Evolutionary conservation across 2,888 invertebrate species (phyloP).

Genomic region (Polydrusus tereticollis): DNA sequence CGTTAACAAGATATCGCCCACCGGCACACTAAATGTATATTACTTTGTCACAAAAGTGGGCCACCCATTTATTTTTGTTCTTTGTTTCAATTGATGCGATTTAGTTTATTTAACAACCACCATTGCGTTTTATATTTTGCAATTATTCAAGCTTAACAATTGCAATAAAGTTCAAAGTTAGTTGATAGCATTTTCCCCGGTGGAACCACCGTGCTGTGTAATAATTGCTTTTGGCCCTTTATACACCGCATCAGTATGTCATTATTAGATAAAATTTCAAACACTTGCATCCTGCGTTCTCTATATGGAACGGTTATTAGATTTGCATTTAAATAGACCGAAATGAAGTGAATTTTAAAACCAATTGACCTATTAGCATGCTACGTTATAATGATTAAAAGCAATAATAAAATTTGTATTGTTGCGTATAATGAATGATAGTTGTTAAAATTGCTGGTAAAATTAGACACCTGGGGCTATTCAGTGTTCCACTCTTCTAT

Average conservation of each 20-base stretch:
- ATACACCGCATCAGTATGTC: slow-evolving; percentile 6
- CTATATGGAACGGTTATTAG: slow-evolving; percentile 23
- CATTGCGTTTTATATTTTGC: no score
- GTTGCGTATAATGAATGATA: not conserved
- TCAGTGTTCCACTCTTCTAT: no score
- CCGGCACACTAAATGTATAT: no score
- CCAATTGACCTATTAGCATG: slow-evolving; percentile 3
- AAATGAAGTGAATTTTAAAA: slow-evolving; percentile 26
- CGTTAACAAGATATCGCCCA: no score
- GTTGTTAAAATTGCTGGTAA: no score
- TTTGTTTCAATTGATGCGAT: no score
- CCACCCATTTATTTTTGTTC: no score
- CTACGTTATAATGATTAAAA: slow-evolving; percentile 7
- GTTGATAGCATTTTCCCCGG: not conserved
- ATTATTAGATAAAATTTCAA: slow-evolving; percentile 32
- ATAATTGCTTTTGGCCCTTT: slow-evolving; percentile 8
- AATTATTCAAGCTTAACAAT: not conserved
- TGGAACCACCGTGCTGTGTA: not conserved
- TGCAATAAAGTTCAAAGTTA: slow-evolving; percentile 3
- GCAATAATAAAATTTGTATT: not conserved
- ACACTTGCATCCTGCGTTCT: slow-evolving; percentile 23
- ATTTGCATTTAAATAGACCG: slow-evolving; percentile 31
- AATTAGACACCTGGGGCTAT: no score
- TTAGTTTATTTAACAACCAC: no score
- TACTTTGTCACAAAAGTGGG: no score